phyloP scores from a whole-genome alignment of 2,888 invertebrate genomes.

The Tenodera sinensis region DNA sequence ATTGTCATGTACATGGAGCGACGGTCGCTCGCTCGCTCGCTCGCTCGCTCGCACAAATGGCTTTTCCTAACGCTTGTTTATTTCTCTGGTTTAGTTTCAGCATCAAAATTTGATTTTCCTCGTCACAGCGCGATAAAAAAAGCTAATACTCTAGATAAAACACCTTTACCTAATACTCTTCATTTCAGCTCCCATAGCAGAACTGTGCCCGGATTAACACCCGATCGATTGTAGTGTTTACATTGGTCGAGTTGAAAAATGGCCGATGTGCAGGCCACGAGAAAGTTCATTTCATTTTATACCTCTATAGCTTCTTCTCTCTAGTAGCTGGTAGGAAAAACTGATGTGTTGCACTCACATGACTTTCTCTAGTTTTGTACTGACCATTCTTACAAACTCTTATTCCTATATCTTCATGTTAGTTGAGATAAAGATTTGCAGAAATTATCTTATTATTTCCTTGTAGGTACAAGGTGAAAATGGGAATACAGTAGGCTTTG shows the following conservation, averaged over 20 bases:
- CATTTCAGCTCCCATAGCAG: background rate
- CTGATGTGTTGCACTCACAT: no score
- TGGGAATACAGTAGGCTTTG: no score
- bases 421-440: no score
- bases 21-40: no score
- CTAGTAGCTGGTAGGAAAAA: no score
- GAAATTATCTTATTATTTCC: no score
- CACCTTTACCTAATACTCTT: background rate
- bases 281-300: background rate
- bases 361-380: no score
- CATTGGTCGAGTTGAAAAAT: background rate
- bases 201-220: background rate
- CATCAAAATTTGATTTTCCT: background rate
- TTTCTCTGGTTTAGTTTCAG: background rate
- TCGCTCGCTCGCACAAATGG: background rate
- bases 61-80: background rate
- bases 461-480: no score
- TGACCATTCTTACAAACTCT: no score
- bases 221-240: background rate
- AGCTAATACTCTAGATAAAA: background rate
- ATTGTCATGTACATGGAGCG: background rate
- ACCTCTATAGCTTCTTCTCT: background rate
- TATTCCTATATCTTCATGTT: no score
- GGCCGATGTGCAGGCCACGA: background rate
- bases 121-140: background rate